Evolutionary conservation across 2,113 vertebrate species (phyloP).

Genomic region (Macquaria ambigua): DNA sequence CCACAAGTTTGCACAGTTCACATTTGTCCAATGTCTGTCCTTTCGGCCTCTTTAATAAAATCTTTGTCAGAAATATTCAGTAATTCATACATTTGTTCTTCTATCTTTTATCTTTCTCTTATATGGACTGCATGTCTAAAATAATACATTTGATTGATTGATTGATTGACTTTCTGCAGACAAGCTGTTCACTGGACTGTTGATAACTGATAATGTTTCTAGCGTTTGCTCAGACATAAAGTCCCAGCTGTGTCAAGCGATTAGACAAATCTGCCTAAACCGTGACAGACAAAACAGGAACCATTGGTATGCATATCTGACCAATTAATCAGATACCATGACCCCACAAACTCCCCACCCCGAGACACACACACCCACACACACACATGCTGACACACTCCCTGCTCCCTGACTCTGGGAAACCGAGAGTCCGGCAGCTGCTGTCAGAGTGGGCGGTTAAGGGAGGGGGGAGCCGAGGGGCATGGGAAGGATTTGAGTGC

Average conservation of each 20-base stretch:
- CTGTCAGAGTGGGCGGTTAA: conserved; percentile 59
- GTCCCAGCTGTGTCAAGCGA: conserved; percentile 40
- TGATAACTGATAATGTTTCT: conserved; percentile 16
- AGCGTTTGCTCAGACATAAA: conserved; percentile 25
- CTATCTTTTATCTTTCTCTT: neutral
- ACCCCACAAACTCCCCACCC: conserved; percentile 71
- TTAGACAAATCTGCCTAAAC: conserved; percentile 44
- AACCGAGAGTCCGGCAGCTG: conserved; percentile 76
- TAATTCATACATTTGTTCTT: neutral
- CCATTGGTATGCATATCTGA: conserved; percentile 66
- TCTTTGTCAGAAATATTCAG: neutral
- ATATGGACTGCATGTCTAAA: neutral
- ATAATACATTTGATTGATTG: conserved; percentile 1
- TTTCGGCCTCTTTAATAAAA: neutral
- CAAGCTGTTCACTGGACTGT: neutral
- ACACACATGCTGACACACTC: conserved; percentile 65
- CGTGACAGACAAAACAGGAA: conserved; percentile 71
- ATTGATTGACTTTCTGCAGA: conserved; percentile 4
- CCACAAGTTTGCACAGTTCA: neutral
- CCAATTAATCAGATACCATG: conserved; percentile 72
- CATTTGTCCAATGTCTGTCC: neutral
- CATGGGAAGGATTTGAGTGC: conserved; percentile 80
- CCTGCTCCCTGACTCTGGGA: conserved; percentile 71
- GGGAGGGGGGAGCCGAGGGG: conserved; percentile 49
- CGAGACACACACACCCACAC: conserved; percentile 42